These are phyloP conservation scores for Lampris megalopsis DNA, from an alignment of 2,113 vertebrate genomes.

Conservation along the genomic window DNA sequence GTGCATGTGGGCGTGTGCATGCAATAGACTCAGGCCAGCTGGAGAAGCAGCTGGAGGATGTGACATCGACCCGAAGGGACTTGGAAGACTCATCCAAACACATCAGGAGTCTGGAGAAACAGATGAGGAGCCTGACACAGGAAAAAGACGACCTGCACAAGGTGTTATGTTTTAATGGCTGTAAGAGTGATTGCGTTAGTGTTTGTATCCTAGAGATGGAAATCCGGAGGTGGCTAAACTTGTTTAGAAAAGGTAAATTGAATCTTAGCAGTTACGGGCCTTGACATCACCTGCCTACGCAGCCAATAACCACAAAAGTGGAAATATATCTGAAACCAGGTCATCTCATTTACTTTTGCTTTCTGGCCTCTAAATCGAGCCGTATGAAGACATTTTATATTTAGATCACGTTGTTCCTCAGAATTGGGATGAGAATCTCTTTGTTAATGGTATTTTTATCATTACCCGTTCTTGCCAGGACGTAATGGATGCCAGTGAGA, in stretches of 20 bases:
- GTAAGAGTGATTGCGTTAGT: background rate
- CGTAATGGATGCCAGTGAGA: conserved; percentile 88
- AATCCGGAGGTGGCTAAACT: too few species aligned
- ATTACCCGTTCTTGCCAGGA: conserved; percentile 79
- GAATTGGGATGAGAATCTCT: background rate
- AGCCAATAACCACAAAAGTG: background rate
- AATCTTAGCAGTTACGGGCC: too few species aligned
- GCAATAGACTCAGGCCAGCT: conserved; percentile 89
- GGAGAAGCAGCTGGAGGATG: conserved; percentile 92
- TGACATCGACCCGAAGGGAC: conserved; percentile 85
- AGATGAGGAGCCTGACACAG: conserved; percentile 88
- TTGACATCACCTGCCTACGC: background rate
- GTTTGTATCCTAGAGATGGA: background rate
- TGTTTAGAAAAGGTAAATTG: background rate
- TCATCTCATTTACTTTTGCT: background rate
- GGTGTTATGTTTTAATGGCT: conserved; percentile 77
- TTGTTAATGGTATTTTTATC: background rate
- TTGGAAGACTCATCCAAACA: conserved; percentile 93
- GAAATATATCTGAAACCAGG: background rate
- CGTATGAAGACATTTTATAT: too few species aligned
- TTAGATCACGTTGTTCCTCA: too few species aligned
- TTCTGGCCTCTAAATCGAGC: background rate
- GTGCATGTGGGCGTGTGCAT: conserved; percentile 12
- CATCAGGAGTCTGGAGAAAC: conserved; percentile 92
- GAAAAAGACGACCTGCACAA: conserved; percentile 94